Evolutionary conservation across 2,888 invertebrate genomes (phyloP).

Genomic region (Shargacucullia verbasci): DNA sequence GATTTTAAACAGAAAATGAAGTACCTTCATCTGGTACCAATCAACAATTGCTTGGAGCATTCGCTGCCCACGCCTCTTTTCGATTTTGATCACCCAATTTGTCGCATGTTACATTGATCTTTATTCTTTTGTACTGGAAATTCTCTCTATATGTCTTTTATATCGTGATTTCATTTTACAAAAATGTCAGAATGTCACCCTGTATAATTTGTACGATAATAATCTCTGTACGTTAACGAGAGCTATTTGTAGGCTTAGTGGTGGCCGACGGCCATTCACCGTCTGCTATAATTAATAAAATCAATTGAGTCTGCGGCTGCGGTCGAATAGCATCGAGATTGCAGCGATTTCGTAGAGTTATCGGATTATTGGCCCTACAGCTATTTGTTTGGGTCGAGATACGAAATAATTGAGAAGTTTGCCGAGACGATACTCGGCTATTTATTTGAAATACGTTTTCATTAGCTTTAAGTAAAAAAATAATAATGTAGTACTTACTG

Average conservation of each 20-base stretch:
- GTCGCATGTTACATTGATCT: no score
- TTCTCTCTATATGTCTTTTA: no score
- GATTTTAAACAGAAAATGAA: no score
- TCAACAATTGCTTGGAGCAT: no score
- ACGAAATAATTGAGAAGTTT: conserved; percentile 18
- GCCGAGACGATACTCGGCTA: conserved; percentile 8
- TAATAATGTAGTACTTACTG: no score
- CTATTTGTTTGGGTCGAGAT: conserved; percentile 7
- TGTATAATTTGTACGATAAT: conserved; percentile 1
- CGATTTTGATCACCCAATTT: no score
- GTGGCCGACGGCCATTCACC: conserved; percentile 60
- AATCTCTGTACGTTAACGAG: conserved; percentile 5
- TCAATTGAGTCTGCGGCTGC: conserved; percentile 59
- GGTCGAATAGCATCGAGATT: conserved; percentile 29
- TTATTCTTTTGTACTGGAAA: no score
- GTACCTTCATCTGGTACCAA: no score
- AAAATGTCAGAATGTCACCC: no score
- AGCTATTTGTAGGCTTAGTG: conserved; percentile 33
- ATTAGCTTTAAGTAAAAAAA: background rate
- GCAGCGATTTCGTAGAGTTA: conserved; percentile 29
- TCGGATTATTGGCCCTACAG: conserved; percentile 23
- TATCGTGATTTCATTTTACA: no score
- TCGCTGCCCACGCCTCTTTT: no score
- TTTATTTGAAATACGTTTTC: conserved; percentile 8
- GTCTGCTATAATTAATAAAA: conserved; percentile 66